A percentile compares a stretch with the other conserved stretches of the same genome.
phyloP scores from a whole-genome alignment of 2,888 invertebrate genomes.

The Gasteruption jaculator region DNA sequence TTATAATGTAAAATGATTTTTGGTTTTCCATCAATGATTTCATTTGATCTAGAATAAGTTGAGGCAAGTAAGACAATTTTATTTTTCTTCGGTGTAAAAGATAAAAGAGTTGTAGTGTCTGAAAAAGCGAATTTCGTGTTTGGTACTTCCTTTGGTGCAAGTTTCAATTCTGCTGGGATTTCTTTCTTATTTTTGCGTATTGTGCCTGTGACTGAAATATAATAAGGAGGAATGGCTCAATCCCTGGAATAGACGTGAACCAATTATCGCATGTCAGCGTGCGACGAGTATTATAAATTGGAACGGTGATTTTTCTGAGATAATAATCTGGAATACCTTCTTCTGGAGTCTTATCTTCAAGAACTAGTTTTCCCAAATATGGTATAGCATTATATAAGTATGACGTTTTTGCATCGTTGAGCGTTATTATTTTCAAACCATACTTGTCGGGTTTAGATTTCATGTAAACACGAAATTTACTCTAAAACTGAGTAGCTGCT shows the following conservation, averaged over 20 bases:
- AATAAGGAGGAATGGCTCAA: not conserved
- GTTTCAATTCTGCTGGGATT: conserved; percentile 1
- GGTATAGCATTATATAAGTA: conserved; percentile 34
- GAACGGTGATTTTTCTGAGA: not conserved
- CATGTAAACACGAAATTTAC: no score
- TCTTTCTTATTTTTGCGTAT: conserved; percentile 6
- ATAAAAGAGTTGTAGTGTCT: conserved; percentile 5
- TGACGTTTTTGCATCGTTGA: no score
- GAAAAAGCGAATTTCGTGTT: not conserved
- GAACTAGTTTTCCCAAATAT: conserved; percentile 33
- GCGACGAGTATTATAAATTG: conserved; percentile 3
- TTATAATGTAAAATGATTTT: conserved; percentile 9
- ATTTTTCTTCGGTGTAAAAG: conserved; percentile 8
- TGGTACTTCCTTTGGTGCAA: conserved; percentile 1
- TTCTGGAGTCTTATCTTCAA: no score
- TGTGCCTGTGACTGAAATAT: not conserved
- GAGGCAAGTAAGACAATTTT: conserved; percentile 11
- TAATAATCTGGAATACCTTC: conserved; percentile 1
- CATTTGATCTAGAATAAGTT: not conserved
- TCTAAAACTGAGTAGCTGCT: no score
- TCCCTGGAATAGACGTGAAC: not conserved
- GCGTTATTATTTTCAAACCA: no score
- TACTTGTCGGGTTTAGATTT: no score
- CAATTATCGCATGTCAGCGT: conserved; percentile 8
- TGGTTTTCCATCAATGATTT: not conserved